Base-by-base conservation (phyloP, 2,113 vertebrate genomes). In the Acanthochromis polyacanthus region DNA sequence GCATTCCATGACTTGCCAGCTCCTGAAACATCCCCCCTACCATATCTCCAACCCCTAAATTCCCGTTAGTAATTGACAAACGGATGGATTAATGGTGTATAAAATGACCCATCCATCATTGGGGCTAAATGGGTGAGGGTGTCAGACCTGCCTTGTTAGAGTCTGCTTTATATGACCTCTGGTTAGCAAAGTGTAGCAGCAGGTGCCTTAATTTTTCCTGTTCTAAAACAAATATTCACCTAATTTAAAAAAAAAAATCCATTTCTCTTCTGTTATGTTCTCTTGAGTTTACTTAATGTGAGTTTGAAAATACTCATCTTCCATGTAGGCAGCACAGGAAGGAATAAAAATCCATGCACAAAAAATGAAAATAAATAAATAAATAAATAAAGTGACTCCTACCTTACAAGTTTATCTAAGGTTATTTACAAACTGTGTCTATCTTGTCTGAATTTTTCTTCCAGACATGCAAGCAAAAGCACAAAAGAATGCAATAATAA, bases 51-150 rank as follows among this genome's bases (percentile, higher is more conserved):
- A 58, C 74, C 56, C 75, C 51, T 38, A 85, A 78, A 92, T 90
- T 65, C 90, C 84, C 78, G 88, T 90, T 75, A 72, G 78, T 91
- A 93, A 93, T 89, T 91, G 91, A 91, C 90, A 92, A 86, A 91
- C 84, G 78, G 82, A 88, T 88, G 80, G 82, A 92, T 92, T 91
- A 93, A 93, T 91, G 87, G 81, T 85, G 89, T 91, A 91, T 91
- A 90, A 91, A 92, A 91, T 85, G 76, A 85, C 17, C 74, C 82
- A 89, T 93, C 89, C 85, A 93, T 93, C 89, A 91, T 30, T 14
- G 65, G 59, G 60, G 76, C 80, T 87, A 86, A 85, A 84, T 55
- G 55, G 87, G 68, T 82, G 75, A 92, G 75, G 79, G 82, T 81
- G 77, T 75, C 71, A 83, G 80, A 81, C 70, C 51, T 32, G 74